These are phyloP conservation scores for Ceratothoa steindachneri DNA, from an alignment of 2,888 invertebrate species.

Conservation along the genomic window DNA sequence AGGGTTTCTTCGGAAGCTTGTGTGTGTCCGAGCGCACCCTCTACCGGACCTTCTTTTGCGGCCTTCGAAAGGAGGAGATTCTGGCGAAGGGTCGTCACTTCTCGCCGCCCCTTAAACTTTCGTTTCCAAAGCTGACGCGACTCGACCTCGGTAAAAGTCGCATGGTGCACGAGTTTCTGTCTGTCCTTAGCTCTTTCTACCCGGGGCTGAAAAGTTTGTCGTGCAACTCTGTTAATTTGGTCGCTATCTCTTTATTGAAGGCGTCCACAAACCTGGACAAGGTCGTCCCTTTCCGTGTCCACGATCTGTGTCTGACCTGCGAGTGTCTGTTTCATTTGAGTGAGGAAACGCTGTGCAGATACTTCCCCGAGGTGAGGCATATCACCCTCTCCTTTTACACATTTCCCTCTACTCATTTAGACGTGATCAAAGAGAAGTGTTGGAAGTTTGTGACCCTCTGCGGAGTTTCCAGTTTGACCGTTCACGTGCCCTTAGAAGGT, in stretches of 20 bases:
- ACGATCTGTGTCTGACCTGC: background rate
- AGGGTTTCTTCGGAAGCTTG: background rate
- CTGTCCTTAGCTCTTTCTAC: background rate
- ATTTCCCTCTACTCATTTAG: background rate
- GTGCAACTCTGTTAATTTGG: background rate
- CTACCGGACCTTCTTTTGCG: background rate
- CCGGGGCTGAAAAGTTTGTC: constrained; percentile 1
- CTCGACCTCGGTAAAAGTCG: background rate
- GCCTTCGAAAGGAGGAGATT: background rate
- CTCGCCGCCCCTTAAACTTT: background rate
- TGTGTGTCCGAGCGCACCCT: background rate
- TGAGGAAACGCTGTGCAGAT: background rate
- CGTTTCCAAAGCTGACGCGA: background rate
- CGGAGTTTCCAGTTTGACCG: background rate
- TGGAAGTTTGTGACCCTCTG: background rate
- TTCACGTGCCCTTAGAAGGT: background rate
- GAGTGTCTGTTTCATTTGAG: background rate
- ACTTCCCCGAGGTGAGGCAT: background rate
- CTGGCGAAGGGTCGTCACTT: background rate
- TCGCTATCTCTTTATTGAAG: background rate
- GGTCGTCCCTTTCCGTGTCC: background rate
- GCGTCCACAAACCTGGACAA: background rate
- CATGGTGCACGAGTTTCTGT: background rate
- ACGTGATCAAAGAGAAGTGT: background rate
- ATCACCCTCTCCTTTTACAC: background rate